Conservation (phyloP, 2,797 vertebrate species). For the Hydrolagus colliei region DNA sequence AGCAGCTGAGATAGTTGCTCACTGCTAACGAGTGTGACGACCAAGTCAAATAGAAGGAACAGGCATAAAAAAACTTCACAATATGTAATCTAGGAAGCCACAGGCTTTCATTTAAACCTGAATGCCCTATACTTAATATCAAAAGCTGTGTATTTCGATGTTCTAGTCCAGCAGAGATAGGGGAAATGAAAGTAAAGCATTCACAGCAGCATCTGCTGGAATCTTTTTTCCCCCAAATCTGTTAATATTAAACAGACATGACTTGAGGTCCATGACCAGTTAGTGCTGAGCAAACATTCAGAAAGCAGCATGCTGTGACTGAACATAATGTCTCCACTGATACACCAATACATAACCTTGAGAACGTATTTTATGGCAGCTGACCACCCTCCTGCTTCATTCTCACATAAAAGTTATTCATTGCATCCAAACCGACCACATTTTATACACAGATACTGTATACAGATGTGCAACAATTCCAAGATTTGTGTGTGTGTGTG, state of each 20-base stretch:
- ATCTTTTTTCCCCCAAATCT: conserved; percentile 50
- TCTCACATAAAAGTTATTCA: conserved; percentile 31
- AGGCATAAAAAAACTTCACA: too few species aligned
- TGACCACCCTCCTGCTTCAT: conserved; percentile 47
- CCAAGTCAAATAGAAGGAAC: too few species aligned
- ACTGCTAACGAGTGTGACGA: too few species aligned
- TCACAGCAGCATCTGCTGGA: conserved; percentile 57
- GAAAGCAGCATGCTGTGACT: conserved; percentile 78
- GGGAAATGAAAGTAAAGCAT: conserved; percentile 27
- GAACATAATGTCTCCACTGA: conserved; percentile 66
- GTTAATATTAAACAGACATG: conserved; percentile 95
- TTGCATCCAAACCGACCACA: not conserved
- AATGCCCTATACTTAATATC: not conserved
- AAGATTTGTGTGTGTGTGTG: not conserved
- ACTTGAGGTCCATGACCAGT: conserved; percentile 75
- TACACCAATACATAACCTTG: conserved; percentile 76
- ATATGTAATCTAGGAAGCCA: too few species aligned
- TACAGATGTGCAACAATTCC: not conserved
- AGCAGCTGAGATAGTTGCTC: too few species aligned
- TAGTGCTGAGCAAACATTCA: conserved; percentile 97
- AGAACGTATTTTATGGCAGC: conserved; percentile 56
- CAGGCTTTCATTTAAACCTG: too few species aligned
- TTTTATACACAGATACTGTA: not conserved
- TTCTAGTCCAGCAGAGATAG: not conserved
- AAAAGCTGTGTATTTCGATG: not conserved